Base-by-base conservation (phyloP, 2,113 vertebrate species). In the Dipodomys spectabilis region DNA sequence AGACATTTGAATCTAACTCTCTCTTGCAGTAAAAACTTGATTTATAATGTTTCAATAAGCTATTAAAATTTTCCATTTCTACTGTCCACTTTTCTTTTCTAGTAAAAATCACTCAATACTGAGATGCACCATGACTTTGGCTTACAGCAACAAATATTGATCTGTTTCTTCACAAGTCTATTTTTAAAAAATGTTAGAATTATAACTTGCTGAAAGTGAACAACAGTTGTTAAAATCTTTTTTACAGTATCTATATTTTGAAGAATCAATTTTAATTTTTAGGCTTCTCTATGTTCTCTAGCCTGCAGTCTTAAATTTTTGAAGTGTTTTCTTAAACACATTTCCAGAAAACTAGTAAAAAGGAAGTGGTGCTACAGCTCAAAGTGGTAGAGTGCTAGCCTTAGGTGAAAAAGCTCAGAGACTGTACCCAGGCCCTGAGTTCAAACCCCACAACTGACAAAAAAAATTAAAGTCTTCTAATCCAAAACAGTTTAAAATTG, bases 11-110 rank as follows among this genome's bases (percentile, higher is more conserved):
- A 96, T 96, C 93, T 92, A 64, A 95, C 87, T 96, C 35, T 82
- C 73, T 95, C 97, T 90, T 94, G 81, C 86, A 96, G 95, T 65
- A 82, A 97, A 95, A 96, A 95, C 45, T 81, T 88, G 22, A 97
- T 95, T 97, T 94, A 96, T 92, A 96, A 87, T 96, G 88, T 95
- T 97, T 97, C 97, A 97, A 91, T 88, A 97, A 97, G 80, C 96
- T 96, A 96, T 96, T 97, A 97, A 96, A 96, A 96, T 67, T 88
- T 97, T 97, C 83, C 95, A 2, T 97, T 84, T 45, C 65, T 85
- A 89, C 86, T 96, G 62, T 96, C 78, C 79, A 96, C 95, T 11
- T 97, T 85, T 64, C 80, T 72, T 95, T 11, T 95, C 89, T 83
- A 78, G 77, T 75, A 88, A 95, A 39, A 89, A 57, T 95, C 80